Conservation (phyloP, 2,888 invertebrate species). For the Bombyx huttoni region DNA sequence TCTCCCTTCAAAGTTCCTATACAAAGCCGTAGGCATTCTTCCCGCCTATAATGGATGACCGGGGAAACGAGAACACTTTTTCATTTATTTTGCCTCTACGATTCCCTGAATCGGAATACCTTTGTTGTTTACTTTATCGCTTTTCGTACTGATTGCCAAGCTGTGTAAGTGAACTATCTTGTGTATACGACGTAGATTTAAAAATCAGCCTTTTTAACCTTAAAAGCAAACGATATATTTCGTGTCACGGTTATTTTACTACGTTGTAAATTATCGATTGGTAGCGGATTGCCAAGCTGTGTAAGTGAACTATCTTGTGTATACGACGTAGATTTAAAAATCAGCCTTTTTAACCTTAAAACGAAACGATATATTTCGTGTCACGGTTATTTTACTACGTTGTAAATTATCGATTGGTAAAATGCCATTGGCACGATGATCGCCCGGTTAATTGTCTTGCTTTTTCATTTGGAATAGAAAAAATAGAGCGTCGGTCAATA, state of each 20-base stretch:
- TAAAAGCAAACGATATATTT: no score
- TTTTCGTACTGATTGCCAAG: neutral
- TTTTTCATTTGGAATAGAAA: neutral
- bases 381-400: no score
- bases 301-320: no score
- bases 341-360: no score
- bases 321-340: no score
- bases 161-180: no score
- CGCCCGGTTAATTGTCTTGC: neutral
- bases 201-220: no score
- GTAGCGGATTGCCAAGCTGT: no score
- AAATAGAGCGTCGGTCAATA: conserved; percentile 20
- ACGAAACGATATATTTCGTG: no score
- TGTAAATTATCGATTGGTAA: neutral
- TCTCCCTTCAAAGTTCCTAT: conserved; percentile 47
- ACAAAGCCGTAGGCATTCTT: conserved; percentile 27
- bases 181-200: no score
- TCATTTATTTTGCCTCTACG: conserved; percentile 28
- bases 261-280: no score
- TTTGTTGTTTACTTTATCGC: conserved; percentile 7
- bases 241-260: no score
- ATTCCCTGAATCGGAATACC: conserved; percentile 15
- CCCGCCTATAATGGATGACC: conserved; percentile 34
- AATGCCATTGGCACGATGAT: neutral
- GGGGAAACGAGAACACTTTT: conserved; percentile 29